phyloP scores from a whole-genome alignment of 92 coral and sea anemone genomes.

The Phenganax subtilis region DNA sequence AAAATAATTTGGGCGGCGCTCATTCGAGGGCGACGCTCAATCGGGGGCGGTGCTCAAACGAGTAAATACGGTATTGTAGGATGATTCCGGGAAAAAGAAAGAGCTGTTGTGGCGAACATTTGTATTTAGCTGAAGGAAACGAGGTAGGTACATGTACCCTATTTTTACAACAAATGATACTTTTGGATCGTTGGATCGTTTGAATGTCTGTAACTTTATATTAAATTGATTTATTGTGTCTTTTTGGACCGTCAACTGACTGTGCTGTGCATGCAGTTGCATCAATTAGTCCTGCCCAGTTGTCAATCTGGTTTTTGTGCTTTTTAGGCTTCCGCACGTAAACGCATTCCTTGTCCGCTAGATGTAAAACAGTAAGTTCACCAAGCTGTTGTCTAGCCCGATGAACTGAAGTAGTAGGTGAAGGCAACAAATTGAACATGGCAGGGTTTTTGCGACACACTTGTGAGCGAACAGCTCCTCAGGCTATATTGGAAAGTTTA shows the following conservation, averaged over 20 bases:
- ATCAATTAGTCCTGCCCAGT: no score
- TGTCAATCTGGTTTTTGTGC: neutral
- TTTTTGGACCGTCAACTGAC: no score
- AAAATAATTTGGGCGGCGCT: no score
- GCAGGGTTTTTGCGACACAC: neutral
- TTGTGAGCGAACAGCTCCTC: no score
- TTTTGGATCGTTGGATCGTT: neutral
- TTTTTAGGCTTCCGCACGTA: conserved; percentile 54
- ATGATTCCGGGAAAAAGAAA: conserved; percentile 84
- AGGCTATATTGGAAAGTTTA: no score
- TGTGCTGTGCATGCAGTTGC: no score
- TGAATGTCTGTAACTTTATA: no score
- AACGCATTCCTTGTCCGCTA: conserved; percentile 81
- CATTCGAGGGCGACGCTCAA: no score
- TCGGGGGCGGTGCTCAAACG: no score
- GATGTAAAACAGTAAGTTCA: conserved; percentile 86
- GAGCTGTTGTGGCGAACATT: conserved; percentile 88
- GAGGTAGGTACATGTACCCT: neutral
- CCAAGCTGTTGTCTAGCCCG: neutral
- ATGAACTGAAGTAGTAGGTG: neutral
- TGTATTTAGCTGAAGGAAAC: conserved; percentile 51
- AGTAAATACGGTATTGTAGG: conserved; percentile 82
- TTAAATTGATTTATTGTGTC: no score
- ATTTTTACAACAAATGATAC: neutral
- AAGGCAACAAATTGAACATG: neutral